Evolutionary conservation across 2,797 vertebrate genomes (phyloP).

Genomic region (Cuniculus paca): DNA sequence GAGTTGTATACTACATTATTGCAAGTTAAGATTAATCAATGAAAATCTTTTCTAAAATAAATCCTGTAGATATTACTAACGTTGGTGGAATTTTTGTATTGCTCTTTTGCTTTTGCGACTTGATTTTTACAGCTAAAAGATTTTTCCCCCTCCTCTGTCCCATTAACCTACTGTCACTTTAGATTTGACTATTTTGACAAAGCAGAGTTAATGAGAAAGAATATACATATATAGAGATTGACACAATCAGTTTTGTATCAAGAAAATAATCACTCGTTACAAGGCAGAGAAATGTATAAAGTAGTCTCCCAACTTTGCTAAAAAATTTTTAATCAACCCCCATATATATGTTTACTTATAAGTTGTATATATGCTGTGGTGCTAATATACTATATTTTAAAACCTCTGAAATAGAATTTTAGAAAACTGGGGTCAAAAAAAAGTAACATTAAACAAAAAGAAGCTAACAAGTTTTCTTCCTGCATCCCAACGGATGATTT

Average conservation of each 20-base stretch:
- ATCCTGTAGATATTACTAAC: background rate
- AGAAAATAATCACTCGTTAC: background rate
- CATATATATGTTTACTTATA: constrained; percentile 10
- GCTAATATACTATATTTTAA: constrained; percentile 3
- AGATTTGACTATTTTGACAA: background rate
- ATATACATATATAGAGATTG: background rate
- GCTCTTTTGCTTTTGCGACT: background rate
- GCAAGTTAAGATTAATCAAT: constrained; percentile 2
- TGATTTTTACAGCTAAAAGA: background rate
- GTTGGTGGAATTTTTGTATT: background rate
- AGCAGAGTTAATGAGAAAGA: background rate
- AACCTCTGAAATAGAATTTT: background rate
- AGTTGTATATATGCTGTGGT: background rate
- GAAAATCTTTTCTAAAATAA: background rate
- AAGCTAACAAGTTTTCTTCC: background rate
- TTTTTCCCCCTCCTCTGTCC: background rate
- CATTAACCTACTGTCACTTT: background rate
- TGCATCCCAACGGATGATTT: background rate
- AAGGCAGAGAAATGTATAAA: constrained; percentile 37
- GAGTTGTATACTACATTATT: background rate
- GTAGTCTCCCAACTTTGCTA: background rate
- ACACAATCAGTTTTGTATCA: background rate
- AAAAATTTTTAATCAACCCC: background rate
- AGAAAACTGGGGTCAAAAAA: background rate
- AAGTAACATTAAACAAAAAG: background rate